A percentile compares a stretch with the other conserved stretches of the same genome.
Evolutionary conservation across 2,797 vertebrate genomes (phyloP).

Genomic region (Cheirogaleus major): DNA sequence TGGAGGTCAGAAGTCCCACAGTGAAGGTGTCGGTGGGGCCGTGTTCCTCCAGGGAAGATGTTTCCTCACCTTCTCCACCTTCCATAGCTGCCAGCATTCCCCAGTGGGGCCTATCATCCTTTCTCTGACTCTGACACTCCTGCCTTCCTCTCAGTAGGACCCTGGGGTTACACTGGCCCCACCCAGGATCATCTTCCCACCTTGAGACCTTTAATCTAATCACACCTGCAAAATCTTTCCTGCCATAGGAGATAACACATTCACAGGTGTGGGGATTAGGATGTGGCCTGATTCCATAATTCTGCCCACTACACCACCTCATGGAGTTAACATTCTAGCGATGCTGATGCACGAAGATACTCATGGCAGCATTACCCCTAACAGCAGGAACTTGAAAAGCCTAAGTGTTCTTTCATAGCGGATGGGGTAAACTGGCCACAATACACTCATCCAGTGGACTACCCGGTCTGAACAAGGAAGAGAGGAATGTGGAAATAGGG

Average conservation of each 20-base stretch:
- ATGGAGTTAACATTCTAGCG: neutral
- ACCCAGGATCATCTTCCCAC: neutral
- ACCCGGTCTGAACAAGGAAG: neutral
- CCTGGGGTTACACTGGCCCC: neutral
- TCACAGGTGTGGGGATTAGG: neutral
- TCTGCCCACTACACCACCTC: neutral
- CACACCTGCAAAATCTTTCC: neutral
- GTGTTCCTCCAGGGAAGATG: neutral
- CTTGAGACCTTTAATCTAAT: neutral
- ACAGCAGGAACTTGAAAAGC: neutral
- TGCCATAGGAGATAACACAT: neutral
- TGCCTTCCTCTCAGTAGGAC: neutral
- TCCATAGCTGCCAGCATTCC: neutral
- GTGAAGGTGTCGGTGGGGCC: neutral
- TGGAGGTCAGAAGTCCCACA: too few species aligned
- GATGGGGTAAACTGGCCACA: neutral
- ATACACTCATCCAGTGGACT: neutral
- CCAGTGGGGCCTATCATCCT: neutral
- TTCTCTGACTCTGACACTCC: neutral
- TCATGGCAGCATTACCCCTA: neutral
- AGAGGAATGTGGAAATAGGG: rapidly evolving
- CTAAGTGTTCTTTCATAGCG: neutral
- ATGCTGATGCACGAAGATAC: neutral
- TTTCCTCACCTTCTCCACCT: neutral
- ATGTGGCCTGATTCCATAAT: neutral